Base-by-base conservation (phyloP, 2,797 vertebrate genomes). In the Hephaestus fuliginosus region DNA sequence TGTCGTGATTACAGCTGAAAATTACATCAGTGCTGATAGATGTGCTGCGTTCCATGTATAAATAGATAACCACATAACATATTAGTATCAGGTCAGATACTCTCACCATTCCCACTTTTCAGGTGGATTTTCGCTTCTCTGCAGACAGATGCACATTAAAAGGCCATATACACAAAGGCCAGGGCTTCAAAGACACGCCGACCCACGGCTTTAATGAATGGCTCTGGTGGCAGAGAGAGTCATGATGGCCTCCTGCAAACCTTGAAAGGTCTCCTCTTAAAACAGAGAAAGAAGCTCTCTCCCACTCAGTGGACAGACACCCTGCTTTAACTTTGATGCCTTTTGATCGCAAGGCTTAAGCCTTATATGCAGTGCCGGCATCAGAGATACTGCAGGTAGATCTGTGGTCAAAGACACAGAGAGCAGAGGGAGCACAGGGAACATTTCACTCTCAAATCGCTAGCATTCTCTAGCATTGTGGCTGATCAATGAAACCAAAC, bases 161-260 rank as follows among this genome's bases (percentile, higher is more conserved):
- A 91, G 82, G 87, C 41, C 74, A 78, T 73, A 74, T 62, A 72
- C 61, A 91, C 81, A 88, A 92, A 93, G 86, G 87, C 80, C 74
- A 64, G 43, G 52, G 84, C 93, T 95, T 96, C 94, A 96, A 96
- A 96, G 93, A 83, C 58, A 76, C 85, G 87, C 89, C 75, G 88
- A 88, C 82, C 68, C 83, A 72, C 53, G 49, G 82, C 80, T 81
- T 83, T 88, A 77, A 93, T 93, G 87, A 93, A 92, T 57, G 65
- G 81, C 81, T 91, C 92, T 90, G 91, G 83, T 87, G 86, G 84
- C 71, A 76, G 74, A 83, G 85, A 62, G 55, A 74, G 81, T 67
- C 86, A 66, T 46, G 82, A 82, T 73, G 76, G 65, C 86, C 81
- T 83, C 86, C 84, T 78, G 82, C 70, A 74, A 33, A 83, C 84